phyloP scores from a whole-genome alignment of 2,797 vertebrate genomes.

The Triplophysa yarkandensis region DNA sequence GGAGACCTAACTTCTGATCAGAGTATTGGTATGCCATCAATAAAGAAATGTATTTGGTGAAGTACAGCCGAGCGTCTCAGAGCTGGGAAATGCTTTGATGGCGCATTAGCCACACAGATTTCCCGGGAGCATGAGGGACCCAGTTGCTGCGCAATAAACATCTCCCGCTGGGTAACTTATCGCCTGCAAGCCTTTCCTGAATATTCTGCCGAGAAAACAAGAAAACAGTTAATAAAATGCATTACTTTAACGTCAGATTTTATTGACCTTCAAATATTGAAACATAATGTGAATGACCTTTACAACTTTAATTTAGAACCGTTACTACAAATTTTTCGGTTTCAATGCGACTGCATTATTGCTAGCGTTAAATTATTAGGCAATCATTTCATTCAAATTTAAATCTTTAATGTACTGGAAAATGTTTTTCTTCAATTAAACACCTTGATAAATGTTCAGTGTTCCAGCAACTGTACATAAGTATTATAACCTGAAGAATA shows the following conservation, averaged over 20 bases:
- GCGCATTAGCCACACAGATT: conserved; percentile 30
- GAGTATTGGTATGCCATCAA: conserved; percentile 18
- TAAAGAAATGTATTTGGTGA: conserved; percentile 32
- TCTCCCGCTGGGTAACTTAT: conserved; percentile 49
- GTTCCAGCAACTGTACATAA: no score
- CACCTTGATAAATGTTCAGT: no score
- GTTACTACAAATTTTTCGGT: no score
- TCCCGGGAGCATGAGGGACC: conserved; percentile 14
- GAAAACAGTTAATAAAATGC: conserved; percentile 31
- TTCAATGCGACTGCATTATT: conserved; percentile 2
- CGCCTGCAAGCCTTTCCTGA: conserved; percentile 20
- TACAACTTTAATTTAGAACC: conserved; percentile 16
- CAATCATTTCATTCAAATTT: neutral
- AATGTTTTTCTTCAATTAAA: no score
- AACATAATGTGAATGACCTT: conserved; percentile 36
- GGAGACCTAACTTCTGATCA: neutral
- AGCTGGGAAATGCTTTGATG: conserved; percentile 38
- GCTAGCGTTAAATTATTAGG: neutral
- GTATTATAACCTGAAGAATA: neutral
- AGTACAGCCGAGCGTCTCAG: conserved; percentile 9
- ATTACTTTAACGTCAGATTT: conserved; percentile 28
- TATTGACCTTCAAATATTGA: conserved; percentile 30
- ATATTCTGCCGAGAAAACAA: conserved; percentile 22
- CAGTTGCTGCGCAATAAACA: conserved; percentile 37
- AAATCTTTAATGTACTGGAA: no score